A percentile compares a stretch with the other conserved stretches of the same genome.
Evolutionary conservation across 2,797 vertebrate species (phyloP).

Genomic region (Myotis pilosus): DNA sequence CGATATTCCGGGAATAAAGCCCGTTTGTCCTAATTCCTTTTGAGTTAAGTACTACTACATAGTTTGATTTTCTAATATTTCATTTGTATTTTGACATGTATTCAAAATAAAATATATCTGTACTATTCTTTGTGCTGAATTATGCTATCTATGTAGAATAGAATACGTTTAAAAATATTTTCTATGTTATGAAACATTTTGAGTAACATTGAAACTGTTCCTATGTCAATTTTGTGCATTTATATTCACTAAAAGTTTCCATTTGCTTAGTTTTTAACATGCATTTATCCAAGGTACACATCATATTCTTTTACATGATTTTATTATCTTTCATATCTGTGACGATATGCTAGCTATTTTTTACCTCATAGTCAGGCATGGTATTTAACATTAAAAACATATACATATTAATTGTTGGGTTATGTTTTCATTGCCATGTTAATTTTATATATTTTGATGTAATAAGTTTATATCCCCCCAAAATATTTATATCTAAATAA

Average conservation of each 20-base stretch:
- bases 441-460: not conserved
- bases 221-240: not conserved
- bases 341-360: not conserved
- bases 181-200: not conserved
- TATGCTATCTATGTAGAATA: not conserved
- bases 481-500: not conserved
- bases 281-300: not conserved
- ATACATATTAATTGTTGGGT: not conserved
- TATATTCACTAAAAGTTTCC: not conserved
- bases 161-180: not conserved
- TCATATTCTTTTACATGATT: not conserved
- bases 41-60: not conserved
- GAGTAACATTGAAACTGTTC: not conserved
- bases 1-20: not conserved
- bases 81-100: constrained; percentile 33
- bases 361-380: not conserved
- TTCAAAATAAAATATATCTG: constrained; percentile 2
- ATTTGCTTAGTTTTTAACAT: not conserved
- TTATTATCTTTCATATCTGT: not conserved
- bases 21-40: not conserved
- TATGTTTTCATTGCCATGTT: not conserved
- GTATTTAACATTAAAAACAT: not conserved
- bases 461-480: not conserved
- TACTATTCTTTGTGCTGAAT: not conserved
- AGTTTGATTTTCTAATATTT: constrained; percentile 38